Conservation (phyloP, 2,113 vertebrate species). For the Cheirogaleus medius region DNA sequence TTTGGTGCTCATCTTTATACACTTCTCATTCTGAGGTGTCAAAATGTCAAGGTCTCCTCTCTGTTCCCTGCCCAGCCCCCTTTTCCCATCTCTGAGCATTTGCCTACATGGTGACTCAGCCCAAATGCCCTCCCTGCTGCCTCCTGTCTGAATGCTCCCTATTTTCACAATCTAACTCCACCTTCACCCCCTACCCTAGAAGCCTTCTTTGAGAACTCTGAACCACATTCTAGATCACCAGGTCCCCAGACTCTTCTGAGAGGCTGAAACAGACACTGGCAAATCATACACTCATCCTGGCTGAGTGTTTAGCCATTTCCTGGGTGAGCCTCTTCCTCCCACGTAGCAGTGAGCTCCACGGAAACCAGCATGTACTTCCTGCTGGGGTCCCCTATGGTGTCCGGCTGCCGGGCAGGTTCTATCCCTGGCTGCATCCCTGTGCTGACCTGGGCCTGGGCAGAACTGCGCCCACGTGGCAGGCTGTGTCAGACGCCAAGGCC, state of each 20-base stretch:
- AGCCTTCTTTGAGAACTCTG: not conserved
- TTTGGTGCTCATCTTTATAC: not conserved
- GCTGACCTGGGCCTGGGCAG: not conserved
- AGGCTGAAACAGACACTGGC: not conserved
- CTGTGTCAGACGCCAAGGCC: not conserved
- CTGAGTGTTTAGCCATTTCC: not conserved
- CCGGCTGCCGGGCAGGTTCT: not conserved
- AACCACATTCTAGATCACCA: not conserved
- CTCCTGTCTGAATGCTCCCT: not conserved
- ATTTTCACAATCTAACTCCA: not conserved
- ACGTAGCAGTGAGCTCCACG: not conserved
- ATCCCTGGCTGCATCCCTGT: not conserved
- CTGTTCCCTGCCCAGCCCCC: not conserved
- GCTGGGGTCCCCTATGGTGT: not conserved
- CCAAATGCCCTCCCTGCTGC: not conserved
- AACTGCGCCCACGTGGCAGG: not conserved
- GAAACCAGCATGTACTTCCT: not conserved
- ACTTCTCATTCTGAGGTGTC: not conserved
- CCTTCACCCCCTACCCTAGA: not conserved
- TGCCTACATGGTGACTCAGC: not conserved
- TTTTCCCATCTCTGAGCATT: not conserved
- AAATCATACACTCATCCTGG: not conserved
- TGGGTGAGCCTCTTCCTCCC: not conserved
- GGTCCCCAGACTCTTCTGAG: not conserved
- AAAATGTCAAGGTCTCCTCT: not conserved